Evolutionary conservation across 2,113 vertebrate species (phyloP).

Genomic region (Chionomys nivalis): DNA sequence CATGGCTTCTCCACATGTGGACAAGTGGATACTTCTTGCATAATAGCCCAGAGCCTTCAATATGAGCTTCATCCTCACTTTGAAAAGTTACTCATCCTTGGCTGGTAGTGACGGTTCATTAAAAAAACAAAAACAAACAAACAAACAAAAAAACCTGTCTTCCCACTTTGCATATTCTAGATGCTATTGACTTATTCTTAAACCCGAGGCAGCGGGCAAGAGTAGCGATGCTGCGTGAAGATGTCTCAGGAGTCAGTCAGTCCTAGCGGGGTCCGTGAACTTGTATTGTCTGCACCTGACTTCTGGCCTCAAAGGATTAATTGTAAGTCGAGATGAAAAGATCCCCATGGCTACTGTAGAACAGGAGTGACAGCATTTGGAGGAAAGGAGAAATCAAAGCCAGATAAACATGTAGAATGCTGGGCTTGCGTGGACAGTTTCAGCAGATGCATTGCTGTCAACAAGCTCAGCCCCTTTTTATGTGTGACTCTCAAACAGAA

Average conservation of each 20-base stretch:
- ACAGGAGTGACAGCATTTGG: neutral
- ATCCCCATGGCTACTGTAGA: neutral
- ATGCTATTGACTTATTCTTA: neutral
- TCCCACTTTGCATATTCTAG: neutral
- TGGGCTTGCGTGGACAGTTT: neutral
- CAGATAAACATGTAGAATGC: neutral
- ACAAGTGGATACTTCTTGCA: neutral
- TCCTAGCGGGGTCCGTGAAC: neutral
- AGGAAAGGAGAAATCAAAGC: slow-evolving; percentile 1
- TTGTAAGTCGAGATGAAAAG: neutral
- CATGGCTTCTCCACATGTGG: neutral
- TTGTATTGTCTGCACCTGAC: neutral
- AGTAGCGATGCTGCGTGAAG: neutral
- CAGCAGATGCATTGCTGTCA: neutral
- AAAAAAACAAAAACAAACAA: too few species aligned
- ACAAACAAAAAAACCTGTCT: too few species aligned
- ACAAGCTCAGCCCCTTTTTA: neutral
- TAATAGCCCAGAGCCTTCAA: neutral
- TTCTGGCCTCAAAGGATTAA: neutral
- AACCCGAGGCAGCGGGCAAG: neutral
- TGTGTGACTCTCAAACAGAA: slow-evolving; percentile 41
- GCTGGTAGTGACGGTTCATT: neutral
- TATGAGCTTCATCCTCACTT: neutral
- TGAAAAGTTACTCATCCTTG: neutral
- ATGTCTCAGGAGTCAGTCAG: neutral